Evolutionary conservation across 2,888 invertebrate genomes (phyloP).

Genomic region (Perdita meconis): DNA sequence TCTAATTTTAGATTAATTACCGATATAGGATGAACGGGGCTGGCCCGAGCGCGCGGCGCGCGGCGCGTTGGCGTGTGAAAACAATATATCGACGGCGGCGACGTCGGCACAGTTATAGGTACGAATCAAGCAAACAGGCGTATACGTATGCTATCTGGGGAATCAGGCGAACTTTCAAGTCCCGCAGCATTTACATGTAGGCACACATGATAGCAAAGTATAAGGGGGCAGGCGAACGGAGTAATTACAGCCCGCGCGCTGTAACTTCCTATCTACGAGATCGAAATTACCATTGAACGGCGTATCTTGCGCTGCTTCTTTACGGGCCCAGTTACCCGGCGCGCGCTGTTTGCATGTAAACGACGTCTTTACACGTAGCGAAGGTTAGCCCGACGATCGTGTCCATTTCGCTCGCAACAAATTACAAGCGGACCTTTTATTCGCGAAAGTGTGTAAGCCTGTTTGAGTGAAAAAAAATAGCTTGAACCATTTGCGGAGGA

Average conservation of each 20-base stretch:
- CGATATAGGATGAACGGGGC: slow-evolving; percentile 13
- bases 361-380: slow-evolving; percentile 74
- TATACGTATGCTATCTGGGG: slow-evolving; percentile 53
- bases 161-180: slow-evolving; percentile 66
- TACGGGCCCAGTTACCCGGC: slow-evolving; percentile 72
- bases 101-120: slow-evolving; percentile 26
- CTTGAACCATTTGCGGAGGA: background rate
- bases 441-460: slow-evolving; percentile 48
- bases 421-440: slow-evolving; percentile 65
- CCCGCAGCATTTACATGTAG: slow-evolving; percentile 59
- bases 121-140: slow-evolving; percentile 42
- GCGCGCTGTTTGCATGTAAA: slow-evolving; percentile 77
- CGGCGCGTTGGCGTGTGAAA: slow-evolving; percentile 65
- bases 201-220: slow-evolving; percentile 70
- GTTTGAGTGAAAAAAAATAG: slow-evolving; percentile 4
- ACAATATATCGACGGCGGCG: slow-evolving; percentile 56
- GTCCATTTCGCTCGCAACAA: slow-evolving; percentile 69
- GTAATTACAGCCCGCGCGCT: slow-evolving; percentile 74
- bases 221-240: slow-evolving; percentile 65
- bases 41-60: no score
- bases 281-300: slow-evolving; percentile 76
- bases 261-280: slow-evolving; percentile 75
- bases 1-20: slow-evolving; percentile 51
- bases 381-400: slow-evolving; percentile 70
- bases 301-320: slow-evolving; percentile 77